These are phyloP conservation scores for Dallia pectoralis DNA, from an alignment of 2,797 vertebrate species.

Conservation along the genomic window DNA sequence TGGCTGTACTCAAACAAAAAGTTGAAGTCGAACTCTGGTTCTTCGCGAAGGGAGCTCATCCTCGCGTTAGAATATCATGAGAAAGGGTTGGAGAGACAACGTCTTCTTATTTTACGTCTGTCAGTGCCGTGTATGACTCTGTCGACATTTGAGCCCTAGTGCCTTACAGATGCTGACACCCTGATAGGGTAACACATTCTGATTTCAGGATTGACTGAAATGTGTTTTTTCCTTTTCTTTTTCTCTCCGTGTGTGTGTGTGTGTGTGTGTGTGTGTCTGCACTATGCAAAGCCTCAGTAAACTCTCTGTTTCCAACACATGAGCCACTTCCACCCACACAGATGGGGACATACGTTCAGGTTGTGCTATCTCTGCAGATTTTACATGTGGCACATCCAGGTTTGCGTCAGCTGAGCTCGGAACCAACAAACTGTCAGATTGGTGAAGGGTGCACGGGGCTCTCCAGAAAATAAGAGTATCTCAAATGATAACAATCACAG, in stretches of 20 bases:
- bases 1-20: conserved; percentile 85
- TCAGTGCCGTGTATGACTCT: conserved; percentile 30
- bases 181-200: conserved; percentile 52
- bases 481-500: not conserved
- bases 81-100: not conserved
- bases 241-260: not conserved
- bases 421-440: conserved; percentile 21
- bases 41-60: conserved; percentile 81
- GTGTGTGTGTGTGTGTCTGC: conserved; percentile 25
- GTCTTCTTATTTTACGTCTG: conserved; percentile 2
- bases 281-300: conserved; percentile 27
- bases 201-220: conserved; percentile 41
- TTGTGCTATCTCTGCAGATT: conserved; percentile 24
- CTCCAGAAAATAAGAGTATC: not conserved
- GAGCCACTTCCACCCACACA: conserved; percentile 40
- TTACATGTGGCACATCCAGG: conserved; percentile 48
- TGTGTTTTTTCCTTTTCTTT: conserved; percentile 28
- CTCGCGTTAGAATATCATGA: conserved; percentile 20
- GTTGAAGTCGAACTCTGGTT: conserved; percentile 86
- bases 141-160: conserved; percentile 39
- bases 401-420: conserved; percentile 26
- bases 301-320: conserved; percentile 46
- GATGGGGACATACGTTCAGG: conserved; percentile 52
- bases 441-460: not conserved
- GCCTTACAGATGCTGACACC: conserved; percentile 27